A percentile compares a stretch with the other conserved stretches of the same genome.
phyloP scores from a whole-genome alignment of 2,888 invertebrate genomes.

The Microdon myrmicae region DNA sequence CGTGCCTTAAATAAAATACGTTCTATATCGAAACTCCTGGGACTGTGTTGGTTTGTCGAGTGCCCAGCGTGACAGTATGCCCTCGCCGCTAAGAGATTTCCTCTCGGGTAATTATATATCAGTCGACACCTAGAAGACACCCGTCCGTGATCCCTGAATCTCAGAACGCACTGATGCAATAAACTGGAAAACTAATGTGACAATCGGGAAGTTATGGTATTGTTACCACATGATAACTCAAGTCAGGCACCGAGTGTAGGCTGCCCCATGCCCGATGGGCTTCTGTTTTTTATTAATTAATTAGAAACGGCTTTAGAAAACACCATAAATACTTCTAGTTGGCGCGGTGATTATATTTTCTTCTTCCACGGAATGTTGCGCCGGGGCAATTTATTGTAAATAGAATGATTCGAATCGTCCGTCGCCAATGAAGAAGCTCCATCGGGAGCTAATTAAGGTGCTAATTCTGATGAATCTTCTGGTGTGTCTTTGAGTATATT shows the following conservation, averaged over 20 bases:
- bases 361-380: background rate
- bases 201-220: slow-evolving; percentile 45
- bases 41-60: slow-evolving; percentile 3
- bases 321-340: slow-evolving; percentile 45
- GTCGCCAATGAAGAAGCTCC: slow-evolving; percentile 42
- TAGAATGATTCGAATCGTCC: slow-evolving; percentile 17
- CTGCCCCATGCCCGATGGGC: slow-evolving; percentile 13
- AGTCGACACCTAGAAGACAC: slow-evolving; percentile 43
- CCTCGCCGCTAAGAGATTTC: slow-evolving; percentile 15
- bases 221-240: slow-evolving; percentile 51
- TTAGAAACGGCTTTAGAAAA: slow-evolving; percentile 47
- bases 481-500: slow-evolving; percentile 1
- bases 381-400: slow-evolving; percentile 36
- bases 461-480: slow-evolving; percentile 41
- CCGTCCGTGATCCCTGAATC: slow-evolving; percentile 33
- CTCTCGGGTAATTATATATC: slow-evolving; percentile 43
- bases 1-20: slow-evolving; percentile 40
- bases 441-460: slow-evolving; percentile 42
- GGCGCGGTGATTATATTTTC: slow-evolving; percentile 35
- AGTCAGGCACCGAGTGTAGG: slow-evolving; percentile 3
- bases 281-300: slow-evolving; percentile 45
- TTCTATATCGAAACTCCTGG: slow-evolving; percentile 14
- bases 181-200: slow-evolving; percentile 50
- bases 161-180: slow-evolving; percentile 40
- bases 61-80: too few relatives aligned